Evolutionary conservation across 64 coral and sea anemone genomes (phyloP).

Genomic region (Montipora cactus): DNA sequence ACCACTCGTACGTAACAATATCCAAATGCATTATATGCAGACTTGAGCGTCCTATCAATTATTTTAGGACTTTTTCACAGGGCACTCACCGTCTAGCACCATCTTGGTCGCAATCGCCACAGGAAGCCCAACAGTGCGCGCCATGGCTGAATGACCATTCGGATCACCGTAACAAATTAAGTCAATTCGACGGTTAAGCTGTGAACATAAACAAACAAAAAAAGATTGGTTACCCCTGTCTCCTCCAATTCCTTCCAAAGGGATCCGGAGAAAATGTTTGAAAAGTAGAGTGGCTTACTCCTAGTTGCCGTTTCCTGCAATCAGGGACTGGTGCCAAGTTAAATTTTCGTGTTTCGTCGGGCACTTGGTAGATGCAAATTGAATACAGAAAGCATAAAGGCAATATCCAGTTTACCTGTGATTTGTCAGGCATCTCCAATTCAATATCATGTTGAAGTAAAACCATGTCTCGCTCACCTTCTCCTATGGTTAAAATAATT

Average conservation of each 20-base stretch:
- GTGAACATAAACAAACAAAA: not conserved
- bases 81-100: conserved; percentile 73
- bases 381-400: not conserved
- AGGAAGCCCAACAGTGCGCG: conserved; percentile 86
- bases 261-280: too few relatives aligned
- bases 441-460: conserved; percentile 89
- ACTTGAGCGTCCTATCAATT: too few relatives aligned
- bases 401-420: conserved; percentile 34
- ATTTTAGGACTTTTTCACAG: not conserved
- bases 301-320: too few relatives aligned
- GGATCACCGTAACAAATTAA: conserved; percentile 88
- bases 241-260: too few relatives aligned
- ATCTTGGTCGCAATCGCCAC: conserved; percentile 89
- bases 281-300: too few relatives aligned
- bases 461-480: conserved; percentile 90
- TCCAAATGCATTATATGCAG: too few relatives aligned
- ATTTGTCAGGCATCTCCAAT: conserved; percentile 83
- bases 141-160: conserved; percentile 70
- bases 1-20: too few relatives aligned
- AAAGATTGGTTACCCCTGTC: too few relatives aligned
- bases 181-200: conserved; percentile 87
- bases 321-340: too few relatives aligned
- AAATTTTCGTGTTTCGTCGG: too few relatives aligned
- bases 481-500: conserved; percentile 27
- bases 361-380: too few relatives aligned